Conservation (phyloP, 2,797 vertebrate species). For the Xenopus petersii region DNA sequence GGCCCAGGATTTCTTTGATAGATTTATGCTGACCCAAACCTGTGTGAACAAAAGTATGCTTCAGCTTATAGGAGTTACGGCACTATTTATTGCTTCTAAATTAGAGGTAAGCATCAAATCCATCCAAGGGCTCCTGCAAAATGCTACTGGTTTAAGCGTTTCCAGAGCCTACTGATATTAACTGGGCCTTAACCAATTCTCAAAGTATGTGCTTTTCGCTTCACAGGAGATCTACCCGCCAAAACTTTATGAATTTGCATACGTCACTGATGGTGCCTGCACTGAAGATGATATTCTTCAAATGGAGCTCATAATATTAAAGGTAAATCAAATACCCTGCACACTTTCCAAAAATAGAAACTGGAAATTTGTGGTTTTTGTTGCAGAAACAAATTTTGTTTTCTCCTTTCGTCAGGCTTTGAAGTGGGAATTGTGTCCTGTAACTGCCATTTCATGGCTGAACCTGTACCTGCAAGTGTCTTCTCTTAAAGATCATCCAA, state of each 20-base stretch:
- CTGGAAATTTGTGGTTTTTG: background rate
- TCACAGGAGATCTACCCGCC: conserved; percentile 95
- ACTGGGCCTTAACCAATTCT: too few species aligned
- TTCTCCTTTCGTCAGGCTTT: conserved; percentile 70
- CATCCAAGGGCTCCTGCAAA: too few species aligned
- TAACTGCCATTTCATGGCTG: conserved; percentile 89
- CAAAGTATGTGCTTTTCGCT: background rate
- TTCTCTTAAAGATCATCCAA: conserved; percentile 77
- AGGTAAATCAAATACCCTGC: conserved; percentile 66
- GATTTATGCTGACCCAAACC: conserved; percentile 92
- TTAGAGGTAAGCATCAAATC: conserved; percentile 76
- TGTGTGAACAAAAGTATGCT: conserved; percentile 86
- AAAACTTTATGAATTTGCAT: conserved; percentile 92
- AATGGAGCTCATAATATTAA: conserved; percentile 88
- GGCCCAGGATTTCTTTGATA: conserved; percentile 94
- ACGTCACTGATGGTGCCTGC: conserved; percentile 94
- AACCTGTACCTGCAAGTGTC: conserved; percentile 93
- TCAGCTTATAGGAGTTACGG: conserved; percentile 93
- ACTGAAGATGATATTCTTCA: conserved; percentile 87
- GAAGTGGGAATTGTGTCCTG: conserved; percentile 91
- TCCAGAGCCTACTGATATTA: too few species aligned
- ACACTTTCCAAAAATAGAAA: background rate
- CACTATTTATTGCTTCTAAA: conserved; percentile 93
- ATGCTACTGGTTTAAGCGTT: too few species aligned
- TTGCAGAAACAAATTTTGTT: background rate